Evolutionary conservation across 53 echinoderm and acorn worm species (phyloP), one percentile per base, ranked within the genome.

Genomic region (Paelopatides confundens): DNA sequence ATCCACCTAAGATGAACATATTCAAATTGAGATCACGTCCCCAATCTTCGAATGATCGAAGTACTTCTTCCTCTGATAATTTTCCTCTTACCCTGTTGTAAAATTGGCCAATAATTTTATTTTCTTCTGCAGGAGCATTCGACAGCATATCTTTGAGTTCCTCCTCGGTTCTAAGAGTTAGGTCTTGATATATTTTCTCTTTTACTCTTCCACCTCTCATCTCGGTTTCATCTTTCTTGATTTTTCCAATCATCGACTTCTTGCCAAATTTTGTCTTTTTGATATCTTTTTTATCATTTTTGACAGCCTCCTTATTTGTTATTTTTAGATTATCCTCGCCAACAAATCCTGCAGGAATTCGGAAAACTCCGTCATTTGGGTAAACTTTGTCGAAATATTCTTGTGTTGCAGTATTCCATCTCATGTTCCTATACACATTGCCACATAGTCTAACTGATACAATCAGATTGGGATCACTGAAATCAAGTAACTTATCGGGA

Each of bases 1-100:
- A 79, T 50, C 79, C 79, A 47, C 79, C 79, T 27, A 79, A 52
- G 5, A 79, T 53, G 33, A 79, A 79, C 79, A 79, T 79, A 15
- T 79, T 79, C 53, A 50, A 31, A 2, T 48, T 32, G n/a, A 29
- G 33, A 2, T 52, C 32, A 21, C 34, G 46, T 18, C 79, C 79
- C 79, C 79, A 79, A 5, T 51, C 26, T 32, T 79, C 79, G 52
- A 79, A 54, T 1, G 3, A 26, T 8, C 9, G 5, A 21, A 79
- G 79, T 28, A 79, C 23, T 79, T 79, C 52, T 30, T 54, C 51
- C 26, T 79, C 79, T 12, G 79, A 52, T 14, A 34, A 5, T 12
- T 51, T 31, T 0, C 10, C 34, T 3, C 34, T 32, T 53, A 18
- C 31, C 14, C 32, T 50, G 13, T 28, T 79, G 31, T 28, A 6